Evolutionary conservation across 2,113 vertebrate species (phyloP), one percentile per base, ranked within the genome.

Genomic region (Macquaria ambigua): DNA sequence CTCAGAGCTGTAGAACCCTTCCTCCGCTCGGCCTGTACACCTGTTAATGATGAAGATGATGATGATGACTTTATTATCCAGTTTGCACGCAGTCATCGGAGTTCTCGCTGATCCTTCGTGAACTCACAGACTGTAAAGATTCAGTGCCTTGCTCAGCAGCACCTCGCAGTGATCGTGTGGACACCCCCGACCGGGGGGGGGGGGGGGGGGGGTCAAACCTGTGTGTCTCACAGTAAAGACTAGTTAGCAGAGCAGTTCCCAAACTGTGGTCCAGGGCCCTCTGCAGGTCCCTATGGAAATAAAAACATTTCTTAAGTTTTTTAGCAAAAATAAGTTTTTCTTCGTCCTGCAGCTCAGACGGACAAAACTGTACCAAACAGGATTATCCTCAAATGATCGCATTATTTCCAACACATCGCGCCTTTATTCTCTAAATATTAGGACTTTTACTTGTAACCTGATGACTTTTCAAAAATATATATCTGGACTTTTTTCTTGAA

Each of bases 91-190:
- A 9, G 50, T 70, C 31, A 3, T 81, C 59, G 21, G 86, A 82
- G 82, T 71, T 25, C 52, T 70, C 46, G 1, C 16, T 55, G 4
- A 15, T 31, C 58, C 77, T 75, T 41, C 61, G 21, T 7, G 8
- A 53, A 18, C 59, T 76, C 39, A 4, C 25, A 34, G 11, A 2
- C 48, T 83, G 74, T 52, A 66, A 6, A 28, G 74, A 31, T 5
- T 43, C 77, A 77, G 91, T 91, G 89, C 91, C 91, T 92, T 90
- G 81, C 87, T 92, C 85, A 14, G 85, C 81, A 16, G 82, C 79
- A 23, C 43, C 43, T 66, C 37, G 59, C 74, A 72, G 69, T 6
- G 48, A 16, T 16, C 3, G 4, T 23, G 58, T 15, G 53, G 39
- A 63, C 20, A 1, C 67, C 63, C 28, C 0, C 3, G 43, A 41